Evolutionary conservation across 23 tunicate genomes (phyloP).

Genomic region (Corella eumyota): DNA sequence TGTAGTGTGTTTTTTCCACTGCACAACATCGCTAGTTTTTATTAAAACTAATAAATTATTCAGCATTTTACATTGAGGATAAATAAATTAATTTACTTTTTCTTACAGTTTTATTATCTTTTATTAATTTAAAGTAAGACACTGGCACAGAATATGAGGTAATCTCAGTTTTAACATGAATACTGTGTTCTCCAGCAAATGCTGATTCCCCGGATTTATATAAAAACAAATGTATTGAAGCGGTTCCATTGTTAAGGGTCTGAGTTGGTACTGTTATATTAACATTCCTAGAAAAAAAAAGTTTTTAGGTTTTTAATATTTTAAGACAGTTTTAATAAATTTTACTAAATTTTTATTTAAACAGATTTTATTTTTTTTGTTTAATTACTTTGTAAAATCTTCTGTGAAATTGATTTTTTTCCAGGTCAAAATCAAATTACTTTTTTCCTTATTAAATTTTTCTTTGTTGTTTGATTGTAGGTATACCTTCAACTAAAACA

Average conservation of each 20-base stretch:
- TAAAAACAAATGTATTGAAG: constrained; percentile 25
- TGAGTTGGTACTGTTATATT: constrained; percentile 14
- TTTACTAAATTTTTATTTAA: background rate
- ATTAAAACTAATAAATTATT: no score
- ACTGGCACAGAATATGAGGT: constrained; percentile 28
- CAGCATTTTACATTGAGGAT: no score
- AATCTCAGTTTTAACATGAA: constrained; percentile 2
- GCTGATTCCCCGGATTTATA: constrained; percentile 11
- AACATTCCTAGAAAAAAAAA: constrained; percentile 10
- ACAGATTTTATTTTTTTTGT: background rate
- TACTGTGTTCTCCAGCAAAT: background rate
- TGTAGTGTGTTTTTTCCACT: no score
- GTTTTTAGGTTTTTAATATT: background rate
- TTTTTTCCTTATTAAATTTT: constrained; percentile 4
- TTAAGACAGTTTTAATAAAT: background rate
- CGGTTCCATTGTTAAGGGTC: constrained; percentile 31
- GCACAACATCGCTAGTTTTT: no score
- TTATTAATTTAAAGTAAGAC: constrained; percentile 33
- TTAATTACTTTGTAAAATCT: constrained; percentile 1
- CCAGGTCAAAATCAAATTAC: constrained; percentile 9
- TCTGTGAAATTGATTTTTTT: constrained; percentile 20
- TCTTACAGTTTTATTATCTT: constrained; percentile 10
- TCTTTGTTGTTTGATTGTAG: constrained; percentile 3
- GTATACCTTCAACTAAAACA: constrained; percentile 34
- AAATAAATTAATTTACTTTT: no score